Conservation (phyloP, 1,140 invertebrate genomes). For the Trichonephila clavata region DNA sequence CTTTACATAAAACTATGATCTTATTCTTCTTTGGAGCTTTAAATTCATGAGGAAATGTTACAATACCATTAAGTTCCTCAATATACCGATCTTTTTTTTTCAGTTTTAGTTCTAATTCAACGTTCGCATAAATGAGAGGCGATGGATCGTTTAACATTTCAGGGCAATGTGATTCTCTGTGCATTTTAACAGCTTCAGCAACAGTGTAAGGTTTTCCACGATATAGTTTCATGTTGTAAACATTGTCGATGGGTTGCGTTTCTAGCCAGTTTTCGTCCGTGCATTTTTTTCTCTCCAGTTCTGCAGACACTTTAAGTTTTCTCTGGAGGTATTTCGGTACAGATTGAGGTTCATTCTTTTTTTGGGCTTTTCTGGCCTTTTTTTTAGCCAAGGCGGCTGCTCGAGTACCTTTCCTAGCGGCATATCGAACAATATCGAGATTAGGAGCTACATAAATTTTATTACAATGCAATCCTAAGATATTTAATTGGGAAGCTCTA, state of each 20-base stretch:
- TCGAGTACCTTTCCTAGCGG: conserved; percentile 67
- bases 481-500: background rate
- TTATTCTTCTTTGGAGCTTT: conserved; percentile 34
- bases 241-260: conserved; percentile 85
- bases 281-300: conserved; percentile 52
- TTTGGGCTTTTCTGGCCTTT: conserved; percentile 45
- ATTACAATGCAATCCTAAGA: background rate
- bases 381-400: conserved; percentile 20
- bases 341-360: conserved; percentile 43
- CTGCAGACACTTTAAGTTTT: conserved; percentile 26
- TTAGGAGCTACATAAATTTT: conserved; percentile 4
- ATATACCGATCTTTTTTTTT: conserved; percentile 81
- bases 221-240: conserved; percentile 82
- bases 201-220: conserved; percentile 83
- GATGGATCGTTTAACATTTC: conserved; percentile 87
- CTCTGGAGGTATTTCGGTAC: conserved; percentile 54
- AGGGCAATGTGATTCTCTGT: conserved; percentile 89
- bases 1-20: conserved; percentile 77
- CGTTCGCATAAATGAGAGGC: conserved; percentile 84
- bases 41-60: conserved; percentile 77
- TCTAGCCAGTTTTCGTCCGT: conserved; percentile 70
- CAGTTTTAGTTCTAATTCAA: conserved; percentile 88
- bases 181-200: conserved; percentile 87
- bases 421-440: conserved; percentile 57
- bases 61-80: conserved; percentile 68